Percentiles rank a stretch among this genome's conserved stretches.
Conservation (phyloP, 2,888 invertebrate species). For the Lamproptera curius region DNA sequence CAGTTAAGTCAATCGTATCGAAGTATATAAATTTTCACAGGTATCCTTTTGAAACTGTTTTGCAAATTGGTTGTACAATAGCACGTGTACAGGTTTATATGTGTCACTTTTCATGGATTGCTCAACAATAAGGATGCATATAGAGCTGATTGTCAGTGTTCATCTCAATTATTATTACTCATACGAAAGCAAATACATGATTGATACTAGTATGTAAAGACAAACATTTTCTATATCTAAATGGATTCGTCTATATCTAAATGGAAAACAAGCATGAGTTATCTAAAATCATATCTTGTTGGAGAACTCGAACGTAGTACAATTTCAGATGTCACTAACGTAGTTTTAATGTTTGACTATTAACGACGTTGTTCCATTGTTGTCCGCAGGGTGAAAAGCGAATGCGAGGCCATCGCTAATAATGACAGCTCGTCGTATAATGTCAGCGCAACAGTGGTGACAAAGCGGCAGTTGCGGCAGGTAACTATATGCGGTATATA, state of each 20-base stretch:
- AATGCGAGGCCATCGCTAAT: slow-evolving; percentile 66
- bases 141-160: too few species aligned
- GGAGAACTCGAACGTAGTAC: not conserved
- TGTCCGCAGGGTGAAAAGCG: slow-evolving; percentile 64
- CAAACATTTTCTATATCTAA: not conserved
- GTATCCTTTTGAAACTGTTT: too few species aligned
- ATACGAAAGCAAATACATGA: not conserved
- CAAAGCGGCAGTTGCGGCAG: slow-evolving; percentile 52
- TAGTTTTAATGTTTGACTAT: not conserved
- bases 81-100: too few species aligned
- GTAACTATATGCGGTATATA: slow-evolving; percentile 42
- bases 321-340: not conserved
- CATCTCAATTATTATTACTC: too few species aligned
- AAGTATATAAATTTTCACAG: too few species aligned
- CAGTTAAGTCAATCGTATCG: too few species aligned
- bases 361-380: slow-evolving; percentile 30
- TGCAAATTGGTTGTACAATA: too few species aligned
- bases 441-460: slow-evolving; percentile 40
- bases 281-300: not conserved
- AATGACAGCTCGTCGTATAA: slow-evolving; percentile 56
- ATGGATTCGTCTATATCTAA: not conserved
- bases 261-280: not conserved
- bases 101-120: too few species aligned
- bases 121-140: too few species aligned
- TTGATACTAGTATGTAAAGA: not conserved